Percentiles rank a stretch among this genome's conserved stretches.
Evolutionary conservation across 1,140 invertebrate species (phyloP).

Genomic region (Anastatus disparis): DNA sequence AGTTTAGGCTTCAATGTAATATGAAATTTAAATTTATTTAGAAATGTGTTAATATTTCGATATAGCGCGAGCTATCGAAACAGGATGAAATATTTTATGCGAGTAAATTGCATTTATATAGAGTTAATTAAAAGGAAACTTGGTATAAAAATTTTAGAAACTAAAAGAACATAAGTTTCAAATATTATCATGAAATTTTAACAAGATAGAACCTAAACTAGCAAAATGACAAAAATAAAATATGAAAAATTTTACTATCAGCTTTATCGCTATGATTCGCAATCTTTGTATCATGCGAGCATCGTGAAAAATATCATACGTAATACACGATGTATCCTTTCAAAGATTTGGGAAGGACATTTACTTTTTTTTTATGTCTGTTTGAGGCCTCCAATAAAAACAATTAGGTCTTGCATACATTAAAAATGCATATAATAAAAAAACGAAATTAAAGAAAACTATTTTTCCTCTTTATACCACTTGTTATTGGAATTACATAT

Average conservation of each 20-base stretch:
- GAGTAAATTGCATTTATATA: no score
- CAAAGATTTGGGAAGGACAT: slow-evolving; percentile 18
- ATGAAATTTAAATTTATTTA: no score
- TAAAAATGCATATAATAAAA: not conserved
- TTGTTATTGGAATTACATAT: slow-evolving; percentile 2
- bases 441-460: not conserved
- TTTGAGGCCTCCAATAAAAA: not conserved
- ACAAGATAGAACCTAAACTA: slow-evolving; percentile 31
- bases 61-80: no score
- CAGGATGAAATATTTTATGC: no score
- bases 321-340: slow-evolving; percentile 39
- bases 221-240: slow-evolving; percentile 20
- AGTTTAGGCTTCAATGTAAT: slow-evolving; percentile 34
- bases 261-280: slow-evolving; percentile 17
- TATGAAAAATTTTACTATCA: not conserved
- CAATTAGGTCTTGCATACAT: not conserved
- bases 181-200: no score
- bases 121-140: no score
- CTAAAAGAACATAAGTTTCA: no score
- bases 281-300: slow-evolving; percentile 13
- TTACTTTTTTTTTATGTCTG: no score
- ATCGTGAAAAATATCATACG: slow-evolving; percentile 39
- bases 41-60: no score
- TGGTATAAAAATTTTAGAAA: no score
- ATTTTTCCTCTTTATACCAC: not conserved